Evolutionary conservation across 2,888 invertebrate genomes (phyloP).

Genomic region (Lepidochrysops patricia): DNA sequence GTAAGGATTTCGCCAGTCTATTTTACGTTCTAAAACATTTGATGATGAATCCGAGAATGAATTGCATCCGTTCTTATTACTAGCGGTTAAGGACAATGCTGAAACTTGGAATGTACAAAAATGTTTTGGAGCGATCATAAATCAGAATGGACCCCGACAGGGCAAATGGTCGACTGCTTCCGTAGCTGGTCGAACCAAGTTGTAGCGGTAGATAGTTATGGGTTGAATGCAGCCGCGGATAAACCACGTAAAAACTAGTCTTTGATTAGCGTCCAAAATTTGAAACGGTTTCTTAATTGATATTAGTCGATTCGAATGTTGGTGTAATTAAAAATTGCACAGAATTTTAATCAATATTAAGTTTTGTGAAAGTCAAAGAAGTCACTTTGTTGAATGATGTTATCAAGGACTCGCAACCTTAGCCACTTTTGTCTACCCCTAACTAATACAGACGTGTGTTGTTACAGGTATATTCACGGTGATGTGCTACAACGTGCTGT

Average conservation of each 20-base stretch:
- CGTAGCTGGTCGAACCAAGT: too few species aligned
- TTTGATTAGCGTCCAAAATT: neutral
- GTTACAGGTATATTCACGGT: conserved; percentile 94
- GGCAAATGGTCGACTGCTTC: neutral
- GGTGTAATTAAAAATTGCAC: neutral
- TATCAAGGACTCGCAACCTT: too few species aligned
- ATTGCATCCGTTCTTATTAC: neutral
- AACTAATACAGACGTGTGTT: too few species aligned
- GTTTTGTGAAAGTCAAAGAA: neutral
- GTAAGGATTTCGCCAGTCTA: too few species aligned
- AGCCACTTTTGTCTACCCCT: too few species aligned
- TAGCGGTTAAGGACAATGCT: neutral
- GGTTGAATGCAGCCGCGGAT: too few species aligned
- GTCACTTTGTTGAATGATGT: neutral
- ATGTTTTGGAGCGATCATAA: neutral
- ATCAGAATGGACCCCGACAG: neutral
- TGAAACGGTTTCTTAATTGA: neutral
- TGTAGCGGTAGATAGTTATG: too few species aligned
- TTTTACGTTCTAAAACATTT: neutral
- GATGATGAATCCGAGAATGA: neutral
- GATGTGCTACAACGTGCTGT: conserved; percentile 99
- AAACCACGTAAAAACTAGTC: too few species aligned
- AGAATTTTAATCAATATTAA: conserved; percentile 16
- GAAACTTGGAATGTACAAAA: neutral
- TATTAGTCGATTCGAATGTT: neutral